Evolutionary conservation across 2,888 invertebrate genomes (phyloP).

Genomic region (Horisme vitalbata): DNA sequence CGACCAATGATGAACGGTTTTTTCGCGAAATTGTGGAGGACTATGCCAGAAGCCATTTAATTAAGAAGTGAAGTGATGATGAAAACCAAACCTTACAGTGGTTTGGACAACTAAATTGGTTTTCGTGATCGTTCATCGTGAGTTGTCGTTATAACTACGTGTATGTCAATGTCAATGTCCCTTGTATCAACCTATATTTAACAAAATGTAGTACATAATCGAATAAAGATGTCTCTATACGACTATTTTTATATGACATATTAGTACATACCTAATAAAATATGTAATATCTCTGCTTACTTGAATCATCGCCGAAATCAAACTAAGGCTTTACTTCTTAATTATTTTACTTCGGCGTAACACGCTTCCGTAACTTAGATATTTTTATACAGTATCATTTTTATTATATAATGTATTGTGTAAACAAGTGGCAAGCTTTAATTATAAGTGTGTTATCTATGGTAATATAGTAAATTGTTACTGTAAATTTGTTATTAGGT

Average conservation of each 20-base stretch:
- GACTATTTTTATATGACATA: constrained; percentile 58
- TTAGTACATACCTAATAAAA: constrained; percentile 35
- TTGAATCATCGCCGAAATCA: constrained; percentile 4
- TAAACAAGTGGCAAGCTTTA: constrained; percentile 73
- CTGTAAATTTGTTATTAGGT: constrained; percentile 71
- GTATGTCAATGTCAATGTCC: too few species aligned
- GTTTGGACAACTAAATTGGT: too few species aligned
- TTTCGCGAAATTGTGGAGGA: too few species aligned
- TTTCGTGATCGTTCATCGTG: too few species aligned
- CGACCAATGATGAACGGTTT: too few species aligned
- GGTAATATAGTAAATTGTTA: constrained; percentile 65
- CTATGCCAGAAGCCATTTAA: too few species aligned
- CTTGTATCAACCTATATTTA: too few species aligned
- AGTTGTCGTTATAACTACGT: too few species aligned
- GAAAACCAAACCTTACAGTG: too few species aligned
- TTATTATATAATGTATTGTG: constrained; percentile 31
- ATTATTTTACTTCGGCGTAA: constrained; percentile 46
- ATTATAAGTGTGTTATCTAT: constrained; percentile 68
- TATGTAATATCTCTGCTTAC: constrained; percentile 10
- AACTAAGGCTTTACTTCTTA: constrained; percentile 1
- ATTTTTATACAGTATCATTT: constrained; percentile 40
- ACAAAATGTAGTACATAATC: constrained; percentile 33
- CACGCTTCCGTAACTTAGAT: constrained; percentile 48
- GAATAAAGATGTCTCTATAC: constrained; percentile 41
- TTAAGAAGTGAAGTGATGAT: too few species aligned